Evolutionary conservation across 2,888 invertebrate species (phyloP), one percentile per base, ranked within the genome.

Genomic region (Branchipolynoe longqiensis): DNA sequence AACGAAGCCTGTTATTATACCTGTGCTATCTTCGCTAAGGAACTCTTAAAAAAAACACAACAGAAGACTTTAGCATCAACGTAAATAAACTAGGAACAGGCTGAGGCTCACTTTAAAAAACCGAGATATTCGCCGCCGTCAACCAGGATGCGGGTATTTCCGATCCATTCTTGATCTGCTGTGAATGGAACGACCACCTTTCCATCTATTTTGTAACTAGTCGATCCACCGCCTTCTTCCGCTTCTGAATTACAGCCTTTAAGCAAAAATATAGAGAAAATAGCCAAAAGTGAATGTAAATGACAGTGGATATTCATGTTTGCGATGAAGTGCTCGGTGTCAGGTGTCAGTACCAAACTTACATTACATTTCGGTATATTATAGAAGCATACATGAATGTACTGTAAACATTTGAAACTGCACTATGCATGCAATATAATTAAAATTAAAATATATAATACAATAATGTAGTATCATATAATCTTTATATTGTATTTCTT

Each of bases 101-200:
- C n/a, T n/a, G n/a, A n/a, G n/a, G n/a, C 87, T 92, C 93, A 95
- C 95, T 94, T 95, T 25, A 98, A 94, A 93, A 97, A 98, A 81
- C 97, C 98, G 89, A 97, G 95, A 92, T 96, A 96, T 93, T 97
- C 97, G 25, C 98, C 98, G 14, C 97, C 97, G 93, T 98, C 98
- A 8, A 98, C 96, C 92, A 97, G 96, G 62, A 93, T 89, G 85
- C 92, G 89, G 18, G 93, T 92, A 81, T 89, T 90, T 22, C 90
- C 85, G 25, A 92, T 89, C 93, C 93, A 93, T 31, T 92, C 92
- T 88, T 92, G 92, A 83, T 93, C 92, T 62, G 89, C 89, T 3
- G 91, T 89, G 6, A 90, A 90, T 3, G 91, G 90, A n/a, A 92
- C 90, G 82, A 90, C 90, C 4, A 93, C 92, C 85, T 91, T 92